Conservation (phyloP, 2,888 invertebrate species). For the Apodemia duryi region DNA sequence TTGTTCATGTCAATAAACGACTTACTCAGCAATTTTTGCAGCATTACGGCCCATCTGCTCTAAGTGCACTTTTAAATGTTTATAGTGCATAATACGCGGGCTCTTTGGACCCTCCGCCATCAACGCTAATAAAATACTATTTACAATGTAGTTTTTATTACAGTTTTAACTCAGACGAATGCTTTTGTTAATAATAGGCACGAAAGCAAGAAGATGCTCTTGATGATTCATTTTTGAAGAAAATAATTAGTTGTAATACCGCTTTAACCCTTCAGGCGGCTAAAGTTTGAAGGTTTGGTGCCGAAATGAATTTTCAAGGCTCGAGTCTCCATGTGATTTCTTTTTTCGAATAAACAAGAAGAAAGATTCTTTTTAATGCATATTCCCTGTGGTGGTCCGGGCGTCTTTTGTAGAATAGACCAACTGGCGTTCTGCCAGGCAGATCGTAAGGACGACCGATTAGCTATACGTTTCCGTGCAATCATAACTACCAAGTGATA, state of each 20-base stretch:
- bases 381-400: too few relatives aligned
- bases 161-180: constrained; percentile 12
- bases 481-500: too few relatives aligned
- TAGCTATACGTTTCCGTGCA: too few relatives aligned
- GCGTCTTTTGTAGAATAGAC: too few relatives aligned
- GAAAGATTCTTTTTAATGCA: too few relatives aligned
- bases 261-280: not conserved
- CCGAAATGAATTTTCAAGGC: constrained; percentile 15
- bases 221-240: constrained; percentile 7
- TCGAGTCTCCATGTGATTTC: too few relatives aligned
- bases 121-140: constrained; percentile 37
- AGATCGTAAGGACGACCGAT: too few relatives aligned
- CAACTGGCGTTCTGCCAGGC: too few relatives aligned
- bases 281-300: not conserved
- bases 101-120: constrained; percentile 37
- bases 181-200: constrained; percentile 11
- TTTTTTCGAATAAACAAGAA: too few relatives aligned
- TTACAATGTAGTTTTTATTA: constrained; percentile 36
- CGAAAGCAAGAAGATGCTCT: not conserved
- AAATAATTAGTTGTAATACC: constrained; percentile 1
- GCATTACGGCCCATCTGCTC: constrained; percentile 37
- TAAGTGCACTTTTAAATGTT: constrained; percentile 46
- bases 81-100: constrained; percentile 54
- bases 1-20: constrained; percentile 13
- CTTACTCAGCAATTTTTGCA: constrained; percentile 13